phyloP scores from a whole-genome alignment of 2,113 vertebrate species.

The Sinocyclocheilus grahami region DNA sequence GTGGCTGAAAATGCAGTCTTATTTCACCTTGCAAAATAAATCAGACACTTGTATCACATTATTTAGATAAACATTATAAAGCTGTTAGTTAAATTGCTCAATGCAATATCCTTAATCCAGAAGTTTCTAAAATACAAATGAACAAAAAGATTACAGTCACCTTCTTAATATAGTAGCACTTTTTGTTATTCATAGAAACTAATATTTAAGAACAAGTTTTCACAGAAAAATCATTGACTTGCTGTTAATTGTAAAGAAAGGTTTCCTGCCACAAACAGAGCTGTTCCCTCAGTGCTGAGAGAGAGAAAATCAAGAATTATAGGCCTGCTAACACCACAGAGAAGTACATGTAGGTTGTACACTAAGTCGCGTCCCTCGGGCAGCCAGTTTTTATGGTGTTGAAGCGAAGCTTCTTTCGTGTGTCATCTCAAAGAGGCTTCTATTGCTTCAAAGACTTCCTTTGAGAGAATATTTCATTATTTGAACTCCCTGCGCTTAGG shows the following conservation, averaged over 20 bases:
- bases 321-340: not conserved
- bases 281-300: conserved; percentile 9
- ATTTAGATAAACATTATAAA: too few relatives aligned
- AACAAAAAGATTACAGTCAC: not conserved
- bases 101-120: too few relatives aligned
- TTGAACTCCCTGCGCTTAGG: not conserved
- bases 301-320: conserved; percentile 14
- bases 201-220: conserved; percentile 1
- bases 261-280: not conserved
- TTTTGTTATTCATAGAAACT: conserved; percentile 2
- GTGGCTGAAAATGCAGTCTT: too few relatives aligned
- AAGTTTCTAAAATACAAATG: not conserved
- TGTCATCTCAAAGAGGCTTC: conserved; percentile 40
- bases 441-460: conserved; percentile 34
- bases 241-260: not conserved
- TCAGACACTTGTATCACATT: too few relatives aligned
- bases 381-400: conserved; percentile 11
- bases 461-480: not conserved
- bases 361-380: conserved; percentile 1
- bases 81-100: too few relatives aligned
- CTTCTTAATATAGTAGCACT: not conserved
- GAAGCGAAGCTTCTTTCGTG: conserved; percentile 34
- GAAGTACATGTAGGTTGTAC: not conserved
- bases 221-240: not conserved
- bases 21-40: too few relatives aligned